Base-by-base conservation (phyloP, 1,140 invertebrate genomes). In the Aradophagus sp. region DNA sequence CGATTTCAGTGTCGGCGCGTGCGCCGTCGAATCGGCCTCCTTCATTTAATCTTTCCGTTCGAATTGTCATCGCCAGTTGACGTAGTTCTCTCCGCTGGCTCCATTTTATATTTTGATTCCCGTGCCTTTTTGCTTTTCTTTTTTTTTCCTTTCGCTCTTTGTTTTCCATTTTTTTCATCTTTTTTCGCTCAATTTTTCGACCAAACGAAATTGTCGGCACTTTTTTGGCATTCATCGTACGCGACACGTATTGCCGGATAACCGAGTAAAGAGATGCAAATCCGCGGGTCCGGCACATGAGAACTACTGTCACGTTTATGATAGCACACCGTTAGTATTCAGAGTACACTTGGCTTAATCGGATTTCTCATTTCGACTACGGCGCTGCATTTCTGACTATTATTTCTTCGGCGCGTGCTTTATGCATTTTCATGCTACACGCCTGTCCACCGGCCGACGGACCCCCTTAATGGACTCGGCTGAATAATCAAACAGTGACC, bases 331-430 rank as follows among this genome's bases (percentile, higher is more conserved):
- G 69, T 66, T 72, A 50, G 61, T 66, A 66, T 72, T 72, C 69
- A 66, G 61, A 66, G 59, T 66, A 72, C 61, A 66, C 68, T 66
- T 65, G 41, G 45, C 42, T 66, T 72, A 72, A 72, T 72, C 68
- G 61, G 68, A 72, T 61, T 72, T 66, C 68, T 72, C 68, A 59
- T 72, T 72, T 72, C 35, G 41, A 65, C 53, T 56, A 66, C 61
- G 61, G 47, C 26, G 36, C 42, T 48, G 61, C 39, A 72, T 72
- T 66, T 65, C 55, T 63, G 34, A 38, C 67, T 63, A 70, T 63
- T 63, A 61, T 70, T 70, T 70, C 59, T 63, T 68, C 48, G 41
- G 20, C 20, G 48, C 17, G 36, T 52, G 50, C 45, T 65, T 65
- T 59, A 71, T 61, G 59, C 58, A 59, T 65, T 71, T 65, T 71